Percentiles rank a stretch among this genome's conserved stretches.
Conservation (phyloP, 1,140 invertebrate genomes). For the Scaptomyza graminum region DNA sequence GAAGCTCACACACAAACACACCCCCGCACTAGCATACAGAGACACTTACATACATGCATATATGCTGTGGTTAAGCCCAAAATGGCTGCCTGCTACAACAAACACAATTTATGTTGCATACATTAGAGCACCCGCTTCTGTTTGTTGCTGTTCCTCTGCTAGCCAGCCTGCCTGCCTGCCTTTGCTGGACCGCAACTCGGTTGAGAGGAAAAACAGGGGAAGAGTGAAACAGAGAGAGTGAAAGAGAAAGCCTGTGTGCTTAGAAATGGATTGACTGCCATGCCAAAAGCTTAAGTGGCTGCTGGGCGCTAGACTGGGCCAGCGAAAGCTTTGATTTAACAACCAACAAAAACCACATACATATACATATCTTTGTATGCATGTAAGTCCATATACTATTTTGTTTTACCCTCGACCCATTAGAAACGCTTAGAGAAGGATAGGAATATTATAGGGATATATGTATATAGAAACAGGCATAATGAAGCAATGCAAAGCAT, state of each 20-base stretch:
- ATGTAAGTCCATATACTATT: not conserved
- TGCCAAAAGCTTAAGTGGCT: slow-evolving; percentile 80
- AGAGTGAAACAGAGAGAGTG: not conserved
- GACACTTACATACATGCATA: slow-evolving; percentile 21
- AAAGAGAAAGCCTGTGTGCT: slow-evolving; percentile 33
- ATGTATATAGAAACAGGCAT: too few relatives aligned
- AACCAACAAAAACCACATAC: slow-evolving; percentile 43
- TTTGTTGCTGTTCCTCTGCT: slow-evolving; percentile 25
- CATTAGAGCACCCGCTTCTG: slow-evolving; percentile 52
- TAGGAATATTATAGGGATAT: not conserved
- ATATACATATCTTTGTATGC: not conserved
- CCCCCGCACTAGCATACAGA: slow-evolving; percentile 7
- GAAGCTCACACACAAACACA: slow-evolving; percentile 39
- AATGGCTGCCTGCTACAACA: slow-evolving; percentile 52
- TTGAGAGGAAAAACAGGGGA: slow-evolving; percentile 5
- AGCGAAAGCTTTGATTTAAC: slow-evolving; percentile 58
- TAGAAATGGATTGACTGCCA: slow-evolving; percentile 77
- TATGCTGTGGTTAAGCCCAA: slow-evolving; percentile 51
- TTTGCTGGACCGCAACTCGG: slow-evolving; percentile 45
- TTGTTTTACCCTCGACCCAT: not conserved
- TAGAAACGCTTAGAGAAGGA: not conserved
- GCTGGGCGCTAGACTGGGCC: slow-evolving; percentile 54
- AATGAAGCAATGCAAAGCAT: not conserved
- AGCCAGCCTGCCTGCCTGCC: slow-evolving; percentile 8
- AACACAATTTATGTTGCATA: slow-evolving; percentile 76